These are phyloP conservation scores for Riparia riparia DNA, from an alignment of 2,113 vertebrate species.

Conservation along the genomic window DNA sequence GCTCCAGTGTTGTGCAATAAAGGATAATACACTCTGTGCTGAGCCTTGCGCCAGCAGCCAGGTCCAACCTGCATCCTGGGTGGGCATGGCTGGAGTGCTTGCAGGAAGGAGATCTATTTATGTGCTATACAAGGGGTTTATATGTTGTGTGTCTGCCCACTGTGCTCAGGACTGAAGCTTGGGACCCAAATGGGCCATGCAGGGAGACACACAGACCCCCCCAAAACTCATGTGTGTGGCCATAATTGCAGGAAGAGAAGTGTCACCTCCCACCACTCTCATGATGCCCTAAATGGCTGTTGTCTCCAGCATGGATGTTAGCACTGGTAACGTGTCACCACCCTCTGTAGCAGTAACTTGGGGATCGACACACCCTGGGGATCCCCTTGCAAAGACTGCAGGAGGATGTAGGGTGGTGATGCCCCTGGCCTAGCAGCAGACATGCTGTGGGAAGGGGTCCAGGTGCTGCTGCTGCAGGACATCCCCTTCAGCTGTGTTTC, in stretches of 20 bases:
- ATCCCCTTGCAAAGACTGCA: neutral
- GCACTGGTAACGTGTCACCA: neutral
- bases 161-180: neutral
- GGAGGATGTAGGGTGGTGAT: neutral
- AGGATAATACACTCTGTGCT: fast-evolving
- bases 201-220: neutral
- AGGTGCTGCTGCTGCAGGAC: neutral
- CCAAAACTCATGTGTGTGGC: neutral
- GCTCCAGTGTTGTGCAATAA: neutral
- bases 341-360: fast-evolving
- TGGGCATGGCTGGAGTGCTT: neutral
- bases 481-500: fast-evolving
- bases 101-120: no score
- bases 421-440: neutral
- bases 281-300: neutral
- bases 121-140: neutral
- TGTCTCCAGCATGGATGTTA: neutral
- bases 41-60: neutral
- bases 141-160: neutral
- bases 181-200: fast-evolving
- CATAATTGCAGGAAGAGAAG: neutral
- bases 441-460: neutral
- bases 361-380: neutral
- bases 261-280: neutral
- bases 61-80: neutral